Evolutionary conservation across 1,140 invertebrate species (phyloP), one percentile per base, ranked within the genome.

Genomic region (Papilio machaon): DNA sequence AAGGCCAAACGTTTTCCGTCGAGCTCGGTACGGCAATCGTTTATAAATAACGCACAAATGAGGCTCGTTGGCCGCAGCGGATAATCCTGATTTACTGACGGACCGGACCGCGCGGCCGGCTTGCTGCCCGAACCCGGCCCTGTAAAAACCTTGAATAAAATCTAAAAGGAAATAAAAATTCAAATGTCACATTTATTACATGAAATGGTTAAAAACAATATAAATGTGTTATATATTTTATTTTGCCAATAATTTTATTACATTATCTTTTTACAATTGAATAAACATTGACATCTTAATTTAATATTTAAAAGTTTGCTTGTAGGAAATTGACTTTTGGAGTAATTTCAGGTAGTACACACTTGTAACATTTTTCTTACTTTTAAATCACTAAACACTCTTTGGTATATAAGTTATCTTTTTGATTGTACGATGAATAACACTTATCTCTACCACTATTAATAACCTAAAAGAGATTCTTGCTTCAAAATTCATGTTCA

Each of bases 31-130:
- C 82, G 89, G 89, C 91, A 91, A 91, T 91, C 89, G 86, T 91
- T 87, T 91, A 92, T 92, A 92, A 92, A 92, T 92, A 92, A 92
- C 89, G 49, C 87, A 86, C 88, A 91, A 92, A 92, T 89, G 90
- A 89, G 87, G 46, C 87, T 87, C 88, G 87, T 89, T 87, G 87
- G 84, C 83, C 82, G 83, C 82, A 64, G 76, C 81, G 79, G 87
- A 85, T 92, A 92, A 92, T 91, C 89, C 89, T 92, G 91, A 92
- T 93, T 93, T 91, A 93, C 87, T 77, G 86, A 84, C 84, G 73
- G 86, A 87, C 90, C 86, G 54, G 54, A 6, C 17, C 54, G 54
- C 47, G 47, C 86, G 89, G 83, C 81, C 82, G 47, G 85, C 78
- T 64, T 19, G 30, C 67, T 73, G 73, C 73, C 70, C 58, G 81